Conservation (phyloP, 2,113 vertebrate species). For the Verasper variegatus region DNA sequence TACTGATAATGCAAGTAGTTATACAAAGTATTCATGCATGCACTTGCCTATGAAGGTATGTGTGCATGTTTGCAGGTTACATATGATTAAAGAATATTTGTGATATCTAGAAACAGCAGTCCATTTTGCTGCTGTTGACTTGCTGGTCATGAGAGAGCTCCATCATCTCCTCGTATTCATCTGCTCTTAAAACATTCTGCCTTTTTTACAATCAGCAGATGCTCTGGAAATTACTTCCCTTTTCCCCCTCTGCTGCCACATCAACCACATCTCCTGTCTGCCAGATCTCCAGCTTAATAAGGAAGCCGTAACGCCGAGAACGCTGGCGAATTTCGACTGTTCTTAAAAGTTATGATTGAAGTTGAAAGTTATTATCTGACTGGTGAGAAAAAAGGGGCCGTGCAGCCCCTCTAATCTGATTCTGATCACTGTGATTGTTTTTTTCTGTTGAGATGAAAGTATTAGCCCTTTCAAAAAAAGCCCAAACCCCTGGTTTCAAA, state of each 20-base stretch:
- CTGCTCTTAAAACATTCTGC: constrained; percentile 64
- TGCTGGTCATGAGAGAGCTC: constrained; percentile 48
- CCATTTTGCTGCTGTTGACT: constrained; percentile 14
- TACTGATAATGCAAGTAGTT: no score
- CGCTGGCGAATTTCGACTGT: constrained; percentile 29
- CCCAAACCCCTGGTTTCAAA: constrained; percentile 1
- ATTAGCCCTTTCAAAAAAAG: constrained; percentile 22
- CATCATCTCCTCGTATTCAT: constrained; percentile 58
- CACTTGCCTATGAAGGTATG: neutral
- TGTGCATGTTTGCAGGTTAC: neutral
- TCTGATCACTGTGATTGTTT: constrained; percentile 36
- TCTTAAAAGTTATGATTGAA: constrained; percentile 48
- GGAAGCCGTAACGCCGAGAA: constrained; percentile 37
- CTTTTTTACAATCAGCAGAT: constrained; percentile 66
- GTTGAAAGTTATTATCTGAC: constrained; percentile 51
- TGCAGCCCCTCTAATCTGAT: constrained; percentile 23
- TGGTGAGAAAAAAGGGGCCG: neutral
- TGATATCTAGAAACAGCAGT: constrained; percentile 10
- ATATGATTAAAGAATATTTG: neutral
- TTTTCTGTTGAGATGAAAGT: constrained; percentile 40
- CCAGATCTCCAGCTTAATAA: constrained; percentile 42
- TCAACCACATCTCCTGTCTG: constrained; percentile 43
- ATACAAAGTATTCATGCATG: neutral
- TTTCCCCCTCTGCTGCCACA: constrained; percentile 29
- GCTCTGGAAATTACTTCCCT: constrained; percentile 60